Conservation (phyloP, 2,113 vertebrate species). For the Cochlearius cochlearius region DNA sequence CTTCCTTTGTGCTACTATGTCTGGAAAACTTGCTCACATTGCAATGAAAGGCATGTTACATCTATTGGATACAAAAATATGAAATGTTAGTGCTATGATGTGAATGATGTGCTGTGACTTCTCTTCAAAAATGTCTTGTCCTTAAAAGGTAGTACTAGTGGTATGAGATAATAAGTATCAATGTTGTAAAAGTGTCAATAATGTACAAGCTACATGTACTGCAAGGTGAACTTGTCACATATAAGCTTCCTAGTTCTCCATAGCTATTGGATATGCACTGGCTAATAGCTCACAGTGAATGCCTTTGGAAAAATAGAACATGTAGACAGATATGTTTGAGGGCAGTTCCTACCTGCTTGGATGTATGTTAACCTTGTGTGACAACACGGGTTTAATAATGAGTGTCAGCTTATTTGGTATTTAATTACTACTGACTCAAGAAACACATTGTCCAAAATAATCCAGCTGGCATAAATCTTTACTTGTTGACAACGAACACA, state of each 20-base stretch:
- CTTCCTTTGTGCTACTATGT: neutral
- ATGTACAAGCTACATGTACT: too few species aligned
- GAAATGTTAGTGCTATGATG: neutral
- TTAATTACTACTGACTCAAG: neutral
- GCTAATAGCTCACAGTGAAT: neutral
- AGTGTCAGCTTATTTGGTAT: neutral
- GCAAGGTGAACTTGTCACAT: neutral
- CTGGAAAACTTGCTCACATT: neutral
- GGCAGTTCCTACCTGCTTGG: neutral
- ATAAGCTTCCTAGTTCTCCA: rapidly evolving
- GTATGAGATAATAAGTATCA: neutral
- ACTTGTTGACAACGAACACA: neutral
- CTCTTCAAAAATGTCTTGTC: neutral
- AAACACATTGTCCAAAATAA: neutral
- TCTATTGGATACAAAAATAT: neutral
- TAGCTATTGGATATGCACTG: neutral
- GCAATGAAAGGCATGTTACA: rapidly evolving
- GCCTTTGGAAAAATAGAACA: neutral
- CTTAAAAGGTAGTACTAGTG: neutral
- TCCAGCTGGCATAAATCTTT: neutral
- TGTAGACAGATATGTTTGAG: too few species aligned
- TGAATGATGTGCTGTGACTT: neutral
- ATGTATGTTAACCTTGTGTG: neutral
- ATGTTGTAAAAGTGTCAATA: neutral
- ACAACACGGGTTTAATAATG: neutral